Conservation (phyloP, 2,797 vertebrate species). For the Serranus cabrilla region DNA sequence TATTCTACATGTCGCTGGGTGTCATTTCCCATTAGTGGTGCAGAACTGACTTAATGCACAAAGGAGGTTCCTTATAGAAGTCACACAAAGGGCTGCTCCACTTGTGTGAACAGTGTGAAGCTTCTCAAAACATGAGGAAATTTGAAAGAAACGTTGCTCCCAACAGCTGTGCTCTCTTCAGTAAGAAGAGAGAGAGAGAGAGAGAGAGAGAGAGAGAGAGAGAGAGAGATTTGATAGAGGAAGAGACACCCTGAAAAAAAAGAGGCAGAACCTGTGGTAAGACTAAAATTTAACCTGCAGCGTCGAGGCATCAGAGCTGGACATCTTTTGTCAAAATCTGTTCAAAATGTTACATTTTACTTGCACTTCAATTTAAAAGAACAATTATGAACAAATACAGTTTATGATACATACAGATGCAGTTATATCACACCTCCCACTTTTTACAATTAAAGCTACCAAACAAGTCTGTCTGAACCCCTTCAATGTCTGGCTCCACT, state of each 20-base stretch:
- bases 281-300: constrained; percentile 9
- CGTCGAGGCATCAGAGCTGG: not conserved
- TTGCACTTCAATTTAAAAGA: not conserved
- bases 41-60: constrained; percentile 22
- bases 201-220: too few relatives aligned
- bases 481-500: not conserved
- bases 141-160: constrained; percentile 7
- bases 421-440: constrained; percentile 34
- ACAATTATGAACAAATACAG: constrained; percentile 4
- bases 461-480: constrained; percentile 16
- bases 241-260: not conserved
- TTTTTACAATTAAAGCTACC: constrained; percentile 12
- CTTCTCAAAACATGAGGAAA: constrained; percentile 11
- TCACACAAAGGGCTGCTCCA: constrained; percentile 1
- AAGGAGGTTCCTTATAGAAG: constrained; percentile 20
- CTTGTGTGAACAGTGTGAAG: not conserved
- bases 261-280: constrained; percentile 12
- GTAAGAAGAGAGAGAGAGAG: too few relatives aligned
- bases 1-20: constrained; percentile 11
- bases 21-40: constrained; percentile 6
- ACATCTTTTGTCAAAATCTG: constrained; percentile 6
- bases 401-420: constrained; percentile 2
- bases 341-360: not conserved
- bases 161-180: not conserved
- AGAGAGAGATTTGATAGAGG: constrained; percentile 6